Evolutionary conservation across 2,888 invertebrate species (phyloP).

Genomic region (Chalcosyrphus nemorum): DNA sequence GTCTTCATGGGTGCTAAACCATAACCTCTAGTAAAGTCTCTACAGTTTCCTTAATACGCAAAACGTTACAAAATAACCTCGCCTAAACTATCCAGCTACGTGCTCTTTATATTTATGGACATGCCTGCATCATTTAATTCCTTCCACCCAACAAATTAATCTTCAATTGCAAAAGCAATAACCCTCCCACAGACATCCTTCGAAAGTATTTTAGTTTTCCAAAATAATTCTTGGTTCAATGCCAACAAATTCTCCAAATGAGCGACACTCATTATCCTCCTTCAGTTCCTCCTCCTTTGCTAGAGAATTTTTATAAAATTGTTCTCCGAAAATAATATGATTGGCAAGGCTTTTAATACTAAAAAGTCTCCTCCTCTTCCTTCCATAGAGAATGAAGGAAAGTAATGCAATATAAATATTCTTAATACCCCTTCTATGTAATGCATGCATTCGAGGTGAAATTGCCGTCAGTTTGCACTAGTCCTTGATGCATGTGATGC

Average conservation of each 20-base stretch:
- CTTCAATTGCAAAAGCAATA: conserved; percentile 1
- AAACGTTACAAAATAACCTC: not conserved
- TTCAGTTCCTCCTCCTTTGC: not conserved
- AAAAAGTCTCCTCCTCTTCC: not conserved
- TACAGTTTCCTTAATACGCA: too few relatives aligned
- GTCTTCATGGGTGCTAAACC: too few relatives aligned
- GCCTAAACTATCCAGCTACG: not conserved
- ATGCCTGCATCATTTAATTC: not conserved
- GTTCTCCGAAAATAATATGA: conserved; percentile 7
- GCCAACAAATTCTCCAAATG: conserved; percentile 8
- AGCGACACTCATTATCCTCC: not conserved
- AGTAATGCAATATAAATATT: not conserved
- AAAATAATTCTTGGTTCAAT: conserved; percentile 8
- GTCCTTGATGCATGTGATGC: conserved; percentile 26
- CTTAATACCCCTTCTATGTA: not conserved
- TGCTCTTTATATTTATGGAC: not conserved
- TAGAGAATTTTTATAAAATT: too few relatives aligned
- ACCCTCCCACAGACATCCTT: conserved; percentile 13
- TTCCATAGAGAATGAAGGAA: not conserved
- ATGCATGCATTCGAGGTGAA: conserved; percentile 9
- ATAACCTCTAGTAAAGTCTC: too few relatives aligned
- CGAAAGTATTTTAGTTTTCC: not conserved
- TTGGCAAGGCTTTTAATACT: conserved; percentile 43
- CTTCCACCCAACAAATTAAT: not conserved
- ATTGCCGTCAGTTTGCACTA: conserved; percentile 7